A percentile compares a stretch with the other conserved stretches of the same genome.
These are phyloP conservation scores for Adelosebastes latens DNA, from an alignment of 2,797 vertebrate species.

Conservation along the genomic window DNA sequence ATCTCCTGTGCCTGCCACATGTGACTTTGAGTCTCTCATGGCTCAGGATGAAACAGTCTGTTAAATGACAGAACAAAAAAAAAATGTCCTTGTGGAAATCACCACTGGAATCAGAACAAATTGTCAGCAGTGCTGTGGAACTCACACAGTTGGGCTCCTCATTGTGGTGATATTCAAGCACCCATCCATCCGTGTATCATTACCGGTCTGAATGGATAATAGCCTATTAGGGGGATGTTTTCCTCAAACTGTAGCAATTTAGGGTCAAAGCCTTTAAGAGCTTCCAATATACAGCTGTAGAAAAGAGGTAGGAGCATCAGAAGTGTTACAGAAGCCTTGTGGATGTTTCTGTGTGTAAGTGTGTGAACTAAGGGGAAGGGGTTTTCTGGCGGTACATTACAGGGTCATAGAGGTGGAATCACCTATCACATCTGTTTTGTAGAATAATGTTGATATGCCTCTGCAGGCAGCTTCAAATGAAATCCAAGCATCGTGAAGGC, in stretches of 20 bases:
- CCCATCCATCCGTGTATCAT: background rate
- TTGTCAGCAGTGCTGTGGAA: background rate
- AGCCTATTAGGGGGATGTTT: background rate
- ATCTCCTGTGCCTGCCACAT: background rate
- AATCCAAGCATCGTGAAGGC: constrained; percentile 15
- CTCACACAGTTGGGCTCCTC: background rate
- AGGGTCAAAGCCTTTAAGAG: background rate
- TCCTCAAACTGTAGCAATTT: background rate
- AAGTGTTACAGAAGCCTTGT: background rate
- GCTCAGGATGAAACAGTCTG: constrained; percentile 17
- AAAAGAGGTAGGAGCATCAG: background rate
- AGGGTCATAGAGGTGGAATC: constrained; percentile 14
- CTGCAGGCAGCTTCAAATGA: constrained; percentile 16
- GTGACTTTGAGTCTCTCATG: background rate
- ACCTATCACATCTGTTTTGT: constrained; percentile 26
- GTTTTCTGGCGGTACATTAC: background rate
- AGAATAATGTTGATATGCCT: constrained; percentile 21
- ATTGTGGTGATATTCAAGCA: constrained; percentile 6
- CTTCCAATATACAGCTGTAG: background rate
- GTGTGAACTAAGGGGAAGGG: background rate
- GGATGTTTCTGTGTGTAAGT: background rate
- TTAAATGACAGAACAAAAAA: constrained; percentile 9
- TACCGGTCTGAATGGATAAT: background rate
- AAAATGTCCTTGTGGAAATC: constrained; percentile 1
- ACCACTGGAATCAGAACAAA: background rate